These are phyloP conservation scores for Ceratothoa steindachneri DNA, from an alignment of 2,888 invertebrate species.

Conservation along the genomic window DNA sequence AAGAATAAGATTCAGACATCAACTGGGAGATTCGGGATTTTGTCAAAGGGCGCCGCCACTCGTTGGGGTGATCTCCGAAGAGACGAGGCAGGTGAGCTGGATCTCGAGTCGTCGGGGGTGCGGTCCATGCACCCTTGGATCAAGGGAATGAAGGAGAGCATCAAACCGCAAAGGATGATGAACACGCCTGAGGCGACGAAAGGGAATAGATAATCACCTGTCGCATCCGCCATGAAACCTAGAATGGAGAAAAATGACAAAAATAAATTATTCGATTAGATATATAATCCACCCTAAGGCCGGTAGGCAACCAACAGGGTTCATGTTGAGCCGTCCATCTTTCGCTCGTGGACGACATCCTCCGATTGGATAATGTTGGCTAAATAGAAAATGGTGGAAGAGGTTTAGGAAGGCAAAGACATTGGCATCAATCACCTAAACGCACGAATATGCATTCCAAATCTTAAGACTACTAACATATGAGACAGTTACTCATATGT, in stretches of 20 bases:
- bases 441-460: too few species aligned
- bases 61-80: not conserved
- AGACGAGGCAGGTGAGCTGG: not conserved
- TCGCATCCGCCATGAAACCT: conserved; percentile 37
- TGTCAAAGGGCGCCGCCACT: not conserved
- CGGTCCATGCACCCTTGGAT: conserved; percentile 21
- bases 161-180: conserved; percentile 38
- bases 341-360: too few species aligned
- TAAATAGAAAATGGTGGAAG: too few species aligned
- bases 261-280: not conserved
- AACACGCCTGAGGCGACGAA: conserved; percentile 42
- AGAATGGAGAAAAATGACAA: not conserved
- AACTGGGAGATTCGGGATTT: not conserved
- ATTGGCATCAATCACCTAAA: too few species aligned
- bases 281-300: too few species aligned
- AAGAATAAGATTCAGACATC: not conserved
- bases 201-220: conserved; percentile 38
- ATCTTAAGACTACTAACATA: too few species aligned
- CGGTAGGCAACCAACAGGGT: too few species aligned
- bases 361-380: too few species aligned
- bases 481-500: too few species aligned
- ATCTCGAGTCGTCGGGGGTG: not conserved
- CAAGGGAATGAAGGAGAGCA: conserved; percentile 39
- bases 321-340: too few species aligned
- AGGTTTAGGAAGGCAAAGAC: too few species aligned